Evolutionary conservation across 2,113 vertebrate species (phyloP), one percentile per base, ranked within the genome.

Genomic region (Lophura nycthemera): DNA sequence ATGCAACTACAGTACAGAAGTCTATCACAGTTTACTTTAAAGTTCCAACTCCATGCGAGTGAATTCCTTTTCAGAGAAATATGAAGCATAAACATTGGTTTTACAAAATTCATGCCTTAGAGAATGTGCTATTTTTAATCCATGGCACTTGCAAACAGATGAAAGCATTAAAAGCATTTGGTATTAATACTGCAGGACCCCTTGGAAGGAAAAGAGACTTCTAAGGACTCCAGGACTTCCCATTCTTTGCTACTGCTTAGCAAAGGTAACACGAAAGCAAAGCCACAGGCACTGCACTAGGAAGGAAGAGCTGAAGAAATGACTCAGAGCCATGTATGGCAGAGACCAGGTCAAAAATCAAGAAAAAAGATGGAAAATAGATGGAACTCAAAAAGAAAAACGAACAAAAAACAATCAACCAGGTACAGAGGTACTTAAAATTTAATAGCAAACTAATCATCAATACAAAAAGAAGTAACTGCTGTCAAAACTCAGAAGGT

Each of bases 61-160:
- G 57, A 30, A 42, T 45, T 77, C 47, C 52, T 66, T 77, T 32
- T 11, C 42, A 80, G 20, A 74, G 16, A 84, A 76, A 42, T 30
- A 14, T 57, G 43, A 60, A 76, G 20, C 13, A 76, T 17, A 30
- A 48, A 34, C 9, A 50, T 6, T 17, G 8, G 13, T 32, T 84
- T 84, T 84, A 48, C 30, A 48, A 59, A 89, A 36, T 32, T 65
- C 16, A 8, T 34, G 12, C 17, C 81, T 24, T 56, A 79, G 19
- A 65, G 79, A 78, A 60, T 30, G 6, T 52, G 21, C 63, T 43
- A 19, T 61, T 79, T 92, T 79, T 92, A 40, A 79, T 43, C n/a
- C 65, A 65, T 43, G 38, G 60, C 16, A 75, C 29, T 10, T 57
- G 59, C 66, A 81, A 67, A 70, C 17, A 83, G 22, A 59, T 0